Evolutionary conservation across 2,797 vertebrate species (phyloP), one percentile per base, ranked within the genome.

Genomic region (Pseudomugil tenellus): DNA sequence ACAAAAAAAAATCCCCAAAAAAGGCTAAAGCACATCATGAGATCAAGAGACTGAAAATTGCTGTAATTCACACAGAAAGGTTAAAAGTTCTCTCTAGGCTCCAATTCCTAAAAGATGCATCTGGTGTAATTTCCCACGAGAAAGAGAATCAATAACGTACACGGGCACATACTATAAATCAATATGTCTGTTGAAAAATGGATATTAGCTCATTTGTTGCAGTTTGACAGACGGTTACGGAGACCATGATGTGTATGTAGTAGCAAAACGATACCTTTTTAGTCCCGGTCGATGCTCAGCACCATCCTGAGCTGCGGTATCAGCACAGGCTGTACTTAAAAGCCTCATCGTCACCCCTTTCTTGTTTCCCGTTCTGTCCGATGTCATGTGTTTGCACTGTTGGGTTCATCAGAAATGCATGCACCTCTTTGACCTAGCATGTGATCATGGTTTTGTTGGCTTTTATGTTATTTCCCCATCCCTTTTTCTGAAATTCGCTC

Each of bases 131-230:
- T 93, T 92, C 93, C 93, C 91, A 39, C 7, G 90, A 92, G 93
- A 86, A 54, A n/a, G 61, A 74, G 76, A 88, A 95, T 95, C 94
- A 92, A 95, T 95, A 93, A 67, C 82, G 54, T 88, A 91, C 92
- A 92, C 86, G 19, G 91, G 87, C 86, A 91, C 90, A 93, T 92
- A 92, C 89, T 75, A 92, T 90, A 90, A 91, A 93, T 94, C 94
- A 72, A 94, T 94, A 91, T 70, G 87, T 85, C 91, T 92, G 89
- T 93, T 93, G 90, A 94, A 94, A 94, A 92, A 94, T 94, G 93
- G 93, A 94, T 94, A 94, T 94, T 91, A 93, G 91, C 89, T 94
- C 94, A 93, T 94, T 95, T 94, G 93, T 91, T 85, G 90, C 88
- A 53, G 81, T 90, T 93, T 94, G 93, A 94, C 93, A 64, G 94